Percentiles rank a stretch among this genome's conserved stretches.
phyloP scores from a whole-genome alignment of 2,113 vertebrate genomes.

The Athene noctua region DNA sequence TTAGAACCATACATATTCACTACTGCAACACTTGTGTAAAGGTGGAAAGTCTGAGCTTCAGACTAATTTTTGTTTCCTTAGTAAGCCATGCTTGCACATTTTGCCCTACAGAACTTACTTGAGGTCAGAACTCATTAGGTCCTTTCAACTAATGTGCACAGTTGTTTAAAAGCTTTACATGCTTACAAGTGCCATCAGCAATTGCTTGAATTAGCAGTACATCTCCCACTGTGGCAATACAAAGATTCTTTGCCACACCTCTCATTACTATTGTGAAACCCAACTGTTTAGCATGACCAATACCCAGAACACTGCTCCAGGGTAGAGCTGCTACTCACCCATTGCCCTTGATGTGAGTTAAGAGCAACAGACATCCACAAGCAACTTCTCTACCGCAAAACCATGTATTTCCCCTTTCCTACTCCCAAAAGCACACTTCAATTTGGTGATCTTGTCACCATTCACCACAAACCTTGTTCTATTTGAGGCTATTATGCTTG shows the following conservation, averaged over 20 bases:
- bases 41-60: not conserved
- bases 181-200: not conserved
- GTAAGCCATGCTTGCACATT: constrained; percentile 19
- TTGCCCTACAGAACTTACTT: not conserved
- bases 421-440: not conserved
- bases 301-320: not conserved
- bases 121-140: not conserved
- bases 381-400: not conserved
- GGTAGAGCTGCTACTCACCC: not conserved
- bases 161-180: not conserved
- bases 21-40: not conserved
- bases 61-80: not conserved
- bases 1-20: not conserved
- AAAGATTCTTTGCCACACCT: not conserved
- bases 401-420: not conserved
- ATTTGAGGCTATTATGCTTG: not conserved
- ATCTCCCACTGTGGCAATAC: not conserved
- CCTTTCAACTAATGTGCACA: not conserved
- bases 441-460: not conserved
- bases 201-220: not conserved
- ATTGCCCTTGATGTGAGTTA: not conserved
- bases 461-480: not conserved
- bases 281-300: not conserved
- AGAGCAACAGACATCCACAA: not conserved
- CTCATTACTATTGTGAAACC: not conserved